Evolutionary conservation across 2,888 invertebrate genomes (phyloP).

Genomic region (Notodonta ziczac): DNA sequence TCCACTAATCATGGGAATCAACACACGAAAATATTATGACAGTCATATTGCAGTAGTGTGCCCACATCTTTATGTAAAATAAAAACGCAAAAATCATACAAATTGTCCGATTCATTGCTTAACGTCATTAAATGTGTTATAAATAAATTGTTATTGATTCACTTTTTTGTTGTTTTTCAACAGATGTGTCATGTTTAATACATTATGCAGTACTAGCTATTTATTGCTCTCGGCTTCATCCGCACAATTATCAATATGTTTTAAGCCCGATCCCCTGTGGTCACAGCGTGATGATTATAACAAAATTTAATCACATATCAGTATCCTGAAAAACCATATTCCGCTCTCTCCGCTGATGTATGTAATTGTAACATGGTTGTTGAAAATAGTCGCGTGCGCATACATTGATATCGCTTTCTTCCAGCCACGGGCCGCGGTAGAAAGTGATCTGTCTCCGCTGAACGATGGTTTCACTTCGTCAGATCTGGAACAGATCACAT

Average conservation of each 20-base stretch:
- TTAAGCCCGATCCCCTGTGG: too few relatives aligned
- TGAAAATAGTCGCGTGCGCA: conserved; percentile 44
- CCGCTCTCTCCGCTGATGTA: conserved; percentile 27
- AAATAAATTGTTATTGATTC: neutral
- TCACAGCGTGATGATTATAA: too few relatives aligned
- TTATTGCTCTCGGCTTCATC: too few relatives aligned
- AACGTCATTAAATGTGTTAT: neutral
- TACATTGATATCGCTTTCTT: conserved; percentile 52
- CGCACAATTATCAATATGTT: too few relatives aligned
- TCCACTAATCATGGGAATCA: too few relatives aligned
- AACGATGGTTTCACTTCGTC: conserved; percentile 42
- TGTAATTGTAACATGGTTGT: conserved; percentile 32
- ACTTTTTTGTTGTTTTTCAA: neutral
- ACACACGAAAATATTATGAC: too few relatives aligned
- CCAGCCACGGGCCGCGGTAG: conserved; percentile 44
- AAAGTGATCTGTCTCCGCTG: conserved; percentile 46
- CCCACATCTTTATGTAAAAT: neutral
- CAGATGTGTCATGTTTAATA: neutral
- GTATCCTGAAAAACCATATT: conserved; percentile 2
- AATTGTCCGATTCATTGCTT: neutral
- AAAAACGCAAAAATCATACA: neutral
- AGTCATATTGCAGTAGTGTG: neutral
- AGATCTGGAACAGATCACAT: conserved; percentile 22
- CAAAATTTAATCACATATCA: too few relatives aligned
- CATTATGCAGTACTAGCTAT: neutral